phyloP scores from a whole-genome alignment of 1,140 invertebrate species.

The Cataglyphis hispanica region DNA sequence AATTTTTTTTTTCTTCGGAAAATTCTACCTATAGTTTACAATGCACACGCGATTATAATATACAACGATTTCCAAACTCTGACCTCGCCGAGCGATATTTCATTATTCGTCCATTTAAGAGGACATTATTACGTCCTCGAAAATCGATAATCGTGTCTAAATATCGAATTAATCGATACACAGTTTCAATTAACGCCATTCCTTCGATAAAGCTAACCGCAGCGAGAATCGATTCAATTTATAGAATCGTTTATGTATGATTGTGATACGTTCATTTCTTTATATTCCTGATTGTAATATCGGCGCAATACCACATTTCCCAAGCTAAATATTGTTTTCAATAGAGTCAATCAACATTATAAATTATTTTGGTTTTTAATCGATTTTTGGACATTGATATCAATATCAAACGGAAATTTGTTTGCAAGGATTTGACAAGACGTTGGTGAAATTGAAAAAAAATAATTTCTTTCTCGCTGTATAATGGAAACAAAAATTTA shows the following conservation, averaged over 20 bases:
- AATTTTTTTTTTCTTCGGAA: slow-evolving; percentile 16
- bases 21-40: slow-evolving; percentile 28
- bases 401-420: background rate
- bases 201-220: background rate
- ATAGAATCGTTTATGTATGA: slow-evolving; percentile 25
- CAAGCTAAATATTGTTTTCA: background rate
- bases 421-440: background rate
- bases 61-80: slow-evolving; percentile 10
- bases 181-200: slow-evolving; percentile 9
- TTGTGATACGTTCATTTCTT: background rate
- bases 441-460: background rate
- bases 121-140: slow-evolving; percentile 1
- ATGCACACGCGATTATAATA: slow-evolving; percentile 29
- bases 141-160: slow-evolving; percentile 40
- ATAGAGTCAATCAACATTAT: background rate
- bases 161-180: slow-evolving; percentile 25
- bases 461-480: too few species aligned
- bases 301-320: background rate
- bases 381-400: background rate
- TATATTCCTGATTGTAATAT: background rate
- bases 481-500: background rate
- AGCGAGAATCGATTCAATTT: slow-evolving; percentile 19
- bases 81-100: background rate
- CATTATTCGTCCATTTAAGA: slow-evolving; percentile 23
- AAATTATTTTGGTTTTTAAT: background rate